A percentile compares a stretch with the other conserved stretches of the same genome.
Conservation (phyloP, 2,888 invertebrate genomes). For the Mythimna lalbum region DNA sequence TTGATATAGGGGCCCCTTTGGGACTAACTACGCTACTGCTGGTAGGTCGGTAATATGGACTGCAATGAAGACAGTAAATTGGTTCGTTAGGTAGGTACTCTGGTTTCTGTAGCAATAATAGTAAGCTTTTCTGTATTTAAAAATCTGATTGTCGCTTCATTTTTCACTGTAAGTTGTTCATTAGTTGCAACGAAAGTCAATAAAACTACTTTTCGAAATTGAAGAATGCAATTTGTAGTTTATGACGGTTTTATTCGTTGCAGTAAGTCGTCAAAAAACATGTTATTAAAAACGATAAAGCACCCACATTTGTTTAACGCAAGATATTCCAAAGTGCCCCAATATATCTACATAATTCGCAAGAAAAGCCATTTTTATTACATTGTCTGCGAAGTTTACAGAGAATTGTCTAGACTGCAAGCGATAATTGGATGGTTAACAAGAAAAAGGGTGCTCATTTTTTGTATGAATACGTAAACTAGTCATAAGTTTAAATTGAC, state of each 20-base stretch:
- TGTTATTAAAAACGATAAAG: conserved; percentile 28
- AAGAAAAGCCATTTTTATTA: conserved; percentile 48
- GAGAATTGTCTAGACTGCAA: conserved; percentile 56
- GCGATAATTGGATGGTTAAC: conserved; percentile 53
- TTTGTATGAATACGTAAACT: conserved; percentile 33
- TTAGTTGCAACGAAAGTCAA: conserved; percentile 8
- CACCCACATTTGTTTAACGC: conserved; percentile 30
- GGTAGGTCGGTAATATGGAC: conserved; percentile 17
- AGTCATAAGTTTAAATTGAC: conserved; percentile 41
- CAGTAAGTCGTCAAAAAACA: background rate
- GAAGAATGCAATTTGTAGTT: conserved; percentile 2
- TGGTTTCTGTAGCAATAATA: conserved; percentile 24
- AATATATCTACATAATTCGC: conserved; percentile 17
- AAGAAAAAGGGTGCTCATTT: conserved; percentile 44
- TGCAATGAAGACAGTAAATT: conserved; percentile 20
- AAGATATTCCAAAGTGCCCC: conserved; percentile 24
- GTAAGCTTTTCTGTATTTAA: conserved; percentile 25
- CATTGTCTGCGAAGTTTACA: conserved; percentile 54
- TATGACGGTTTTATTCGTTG: conserved; percentile 10
- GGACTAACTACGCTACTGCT: no score
- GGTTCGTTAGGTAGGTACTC: conserved; percentile 36
- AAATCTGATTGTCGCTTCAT: conserved; percentile 8
- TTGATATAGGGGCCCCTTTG: no score
- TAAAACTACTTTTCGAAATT: background rate
- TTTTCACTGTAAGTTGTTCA: conserved; percentile 24